Conservation (phyloP, 2,797 vertebrate species). For the Sylvilagus floridanus region DNA sequence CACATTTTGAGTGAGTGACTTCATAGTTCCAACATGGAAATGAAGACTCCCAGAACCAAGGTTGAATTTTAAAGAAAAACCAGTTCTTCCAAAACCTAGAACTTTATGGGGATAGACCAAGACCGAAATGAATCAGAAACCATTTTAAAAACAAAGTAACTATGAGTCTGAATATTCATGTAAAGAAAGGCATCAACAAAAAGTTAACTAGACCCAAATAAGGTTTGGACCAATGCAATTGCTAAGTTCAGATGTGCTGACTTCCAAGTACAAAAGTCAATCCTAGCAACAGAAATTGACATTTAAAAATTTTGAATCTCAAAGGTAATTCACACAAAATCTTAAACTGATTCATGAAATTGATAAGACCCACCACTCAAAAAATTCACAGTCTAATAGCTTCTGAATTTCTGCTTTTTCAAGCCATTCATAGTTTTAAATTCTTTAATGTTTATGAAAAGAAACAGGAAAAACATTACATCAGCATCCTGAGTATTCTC, state of each 20-base stretch:
- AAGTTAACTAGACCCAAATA: conserved; percentile 5
- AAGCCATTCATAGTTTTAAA: conserved; percentile 1
- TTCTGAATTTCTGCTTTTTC: conserved; percentile 32
- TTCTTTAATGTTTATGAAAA: conserved; percentile 36
- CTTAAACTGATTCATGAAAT: conserved; percentile 4
- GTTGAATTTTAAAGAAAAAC: conserved; percentile 20
- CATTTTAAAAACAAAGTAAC: neutral
- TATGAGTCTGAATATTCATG: neutral
- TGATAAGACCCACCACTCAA: neutral
- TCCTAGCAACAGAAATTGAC: neutral
- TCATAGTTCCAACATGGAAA: neutral
- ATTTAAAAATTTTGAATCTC: conserved; percentile 19
- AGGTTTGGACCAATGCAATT: neutral
- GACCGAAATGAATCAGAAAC: conserved; percentile 24
- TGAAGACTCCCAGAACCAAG: neutral
- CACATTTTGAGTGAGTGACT: neutral
- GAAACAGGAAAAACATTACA: neutral
- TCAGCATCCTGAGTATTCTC: conserved; percentile 2
- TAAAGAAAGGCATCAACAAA: neutral
- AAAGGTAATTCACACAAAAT: conserved; percentile 28
- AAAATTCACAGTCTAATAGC: neutral
- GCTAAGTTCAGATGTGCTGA: neutral
- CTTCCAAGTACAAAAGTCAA: neutral
- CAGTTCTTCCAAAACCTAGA: neutral
- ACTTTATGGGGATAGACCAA: neutral